Evolutionary conservation across 2,888 invertebrate species (phyloP), one percentile per base, ranked within the genome.

Genomic region (Pemphredon lugubris): DNA sequence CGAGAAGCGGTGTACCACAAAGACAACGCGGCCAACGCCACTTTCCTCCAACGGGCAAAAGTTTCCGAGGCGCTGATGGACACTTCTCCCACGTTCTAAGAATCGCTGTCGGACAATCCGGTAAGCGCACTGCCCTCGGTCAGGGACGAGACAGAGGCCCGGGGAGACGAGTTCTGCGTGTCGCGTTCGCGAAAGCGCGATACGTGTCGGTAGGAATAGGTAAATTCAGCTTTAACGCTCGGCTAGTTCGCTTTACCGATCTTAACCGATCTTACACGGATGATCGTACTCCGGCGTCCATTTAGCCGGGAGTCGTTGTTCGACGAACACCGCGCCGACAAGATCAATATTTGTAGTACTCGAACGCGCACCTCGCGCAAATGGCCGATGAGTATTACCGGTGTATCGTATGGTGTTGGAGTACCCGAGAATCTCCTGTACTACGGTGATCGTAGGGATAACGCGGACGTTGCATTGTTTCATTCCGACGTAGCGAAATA

Each of bases 341-440:
- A 75, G 77, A 84, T 83, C 86, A 87, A 88, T 87, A 88, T 88
- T 88, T 88, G 87, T 82, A 68, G 75, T 84, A 79, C 83, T 86
- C 80, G 77, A 81, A 73, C 70, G 79, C 76, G 69, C 64, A 57
- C 53, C 60, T 53, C 57, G 58, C 53, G 60, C 39, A 57, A 74
- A 64, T 68, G 51, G 48, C 47, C 48, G 51, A 71, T 47, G 47
- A n/a, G 16, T 55, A 57, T 60, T 64, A 50, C 67, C n/a, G n/a
- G 55, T 58, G 73, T 66, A 21, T 45, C 30, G n/a, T n/a, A 13
- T 42, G 61, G 54, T 40, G 57, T 68, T 14, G 32, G 75, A 68
- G 68, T 79, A 72, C 67, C 67, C 60, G 70, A 78, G 66, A 69
- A 64, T 64, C 69, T 34, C 32, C 45, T 50, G 53, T 69, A 34